Evolutionary conservation across 2,888 invertebrate species (phyloP).

Genomic region (Lasius platythorax): DNA sequence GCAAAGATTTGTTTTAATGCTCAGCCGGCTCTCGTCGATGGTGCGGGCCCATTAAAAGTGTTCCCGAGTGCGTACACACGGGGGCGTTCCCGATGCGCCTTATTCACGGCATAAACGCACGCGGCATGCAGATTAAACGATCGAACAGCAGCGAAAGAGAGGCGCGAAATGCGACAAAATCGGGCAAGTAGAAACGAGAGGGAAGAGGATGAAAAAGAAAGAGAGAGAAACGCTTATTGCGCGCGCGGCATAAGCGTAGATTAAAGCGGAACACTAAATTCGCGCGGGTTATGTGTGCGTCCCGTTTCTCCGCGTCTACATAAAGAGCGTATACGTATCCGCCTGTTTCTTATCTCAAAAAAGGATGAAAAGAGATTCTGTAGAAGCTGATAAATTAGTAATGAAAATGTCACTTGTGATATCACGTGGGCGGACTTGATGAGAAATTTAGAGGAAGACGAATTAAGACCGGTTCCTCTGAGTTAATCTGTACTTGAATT

Average conservation of each 20-base stretch:
- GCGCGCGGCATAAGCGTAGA: slow-evolving; percentile 34
- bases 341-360: slow-evolving; percentile 40
- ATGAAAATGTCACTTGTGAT: slow-evolving; percentile 49
- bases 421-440: background rate
- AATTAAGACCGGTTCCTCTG: background rate
- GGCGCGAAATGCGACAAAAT: slow-evolving; percentile 43
- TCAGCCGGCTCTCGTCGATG: slow-evolving; percentile 60
- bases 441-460: slow-evolving; percentile 7
- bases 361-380: slow-evolving; percentile 37
- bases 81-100: slow-evolving; percentile 56
- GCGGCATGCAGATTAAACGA: slow-evolving; percentile 62
- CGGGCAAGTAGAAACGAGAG: slow-evolving; percentile 4
- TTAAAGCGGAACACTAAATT: slow-evolving; percentile 64
- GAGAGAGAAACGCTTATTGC: slow-evolving; percentile 37
- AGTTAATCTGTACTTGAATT: background rate
- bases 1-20: slow-evolving; percentile 71
- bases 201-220: slow-evolving; percentile 10
- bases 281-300: slow-evolving; percentile 30
- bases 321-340: background rate
- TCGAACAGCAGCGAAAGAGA: slow-evolving; percentile 37
- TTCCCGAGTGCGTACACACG: slow-evolving; percentile 40
- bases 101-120: slow-evolving; percentile 57
- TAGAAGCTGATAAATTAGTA: slow-evolving; percentile 65
- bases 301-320: slow-evolving; percentile 11
- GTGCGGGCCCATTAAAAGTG: slow-evolving; percentile 65